Percentiles rank a stretch among this genome's conserved stretches.
These are phyloP conservation scores for Stichodactyla mertensii DNA, from an alignment of 64 coral and sea anemone species.

Conservation along the genomic window DNA sequence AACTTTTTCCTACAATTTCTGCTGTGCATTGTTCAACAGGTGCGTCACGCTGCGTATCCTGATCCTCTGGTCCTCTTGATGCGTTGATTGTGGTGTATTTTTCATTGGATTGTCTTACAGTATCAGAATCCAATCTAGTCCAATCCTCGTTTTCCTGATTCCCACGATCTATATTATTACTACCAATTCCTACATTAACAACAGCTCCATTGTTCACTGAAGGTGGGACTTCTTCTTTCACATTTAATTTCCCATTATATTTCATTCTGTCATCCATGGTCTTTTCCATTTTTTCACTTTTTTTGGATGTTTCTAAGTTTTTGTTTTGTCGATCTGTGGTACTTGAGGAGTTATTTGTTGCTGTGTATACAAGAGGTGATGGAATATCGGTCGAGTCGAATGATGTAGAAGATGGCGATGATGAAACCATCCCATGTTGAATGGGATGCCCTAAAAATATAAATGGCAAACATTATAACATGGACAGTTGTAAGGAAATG, in stretches of 20 bases:
- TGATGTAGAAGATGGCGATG: too few relatives aligned
- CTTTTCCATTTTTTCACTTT: background rate
- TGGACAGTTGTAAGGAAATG: too few relatives aligned
- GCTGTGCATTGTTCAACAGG: background rate
- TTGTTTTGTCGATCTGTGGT: background rate
- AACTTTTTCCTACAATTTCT: background rate
- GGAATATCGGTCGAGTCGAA: too few relatives aligned
- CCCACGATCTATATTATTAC: background rate
- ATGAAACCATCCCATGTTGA: too few relatives aligned
- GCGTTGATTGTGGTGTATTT: background rate
- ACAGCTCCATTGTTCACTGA: background rate
- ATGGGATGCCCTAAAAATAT: too few relatives aligned
- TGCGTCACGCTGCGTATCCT: background rate
- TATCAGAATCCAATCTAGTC: background rate
- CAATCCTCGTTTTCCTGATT: background rate
- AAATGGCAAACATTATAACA: too few relatives aligned
- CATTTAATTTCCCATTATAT: background rate
- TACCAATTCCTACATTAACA: background rate
- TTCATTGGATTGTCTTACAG: background rate
- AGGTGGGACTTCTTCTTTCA: background rate
- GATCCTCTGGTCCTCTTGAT: background rate
- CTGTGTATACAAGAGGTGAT: background rate
- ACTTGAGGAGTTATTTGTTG: background rate
- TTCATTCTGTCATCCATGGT: background rate
- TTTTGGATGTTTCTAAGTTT: background rate